Base-by-base conservation (phyloP, 1,140 invertebrate genomes). In the Drosophila seguyi region DNA sequence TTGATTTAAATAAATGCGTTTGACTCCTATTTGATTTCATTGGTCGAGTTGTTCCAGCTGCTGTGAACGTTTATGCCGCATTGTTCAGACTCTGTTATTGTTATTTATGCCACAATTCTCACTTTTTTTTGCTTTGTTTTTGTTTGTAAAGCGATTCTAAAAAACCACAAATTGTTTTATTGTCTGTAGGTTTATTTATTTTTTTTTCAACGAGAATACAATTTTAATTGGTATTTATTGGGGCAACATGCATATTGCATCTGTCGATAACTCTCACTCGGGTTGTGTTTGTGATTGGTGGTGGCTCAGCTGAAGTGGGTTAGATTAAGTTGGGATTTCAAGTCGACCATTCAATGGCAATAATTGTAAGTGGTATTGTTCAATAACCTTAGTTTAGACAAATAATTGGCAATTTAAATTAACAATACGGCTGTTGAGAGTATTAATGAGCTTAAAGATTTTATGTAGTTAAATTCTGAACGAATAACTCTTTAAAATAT, bases 81-180 rank as follows among this genome's bases (percentile, higher is more conserved):
- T 68, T 84, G 61, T 61, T 48, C 47, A 53, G 48, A 61, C 73
- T 74, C 41, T 61, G 29, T 47, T 59, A 50, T 52, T 65, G 66
- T 63, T 83, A 50, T 61, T 71, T 67, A 61, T 65, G 59, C 47
- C 59, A 58, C 52, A 76, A 41, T 45, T 71, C 55, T 41, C 38
- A 50, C 7, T 52, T 63, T 73, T 72, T 66, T 73, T 66, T 18
- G 6, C 29, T 34, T 57, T 42, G 18, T 44, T 63, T 61, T 74
- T 47, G 61, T 59, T 39, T 14, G 11, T 42, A 60, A 53, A 25
- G 59, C 53, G 59, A 66, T 68, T 58, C 31, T 42, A 56, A 57
- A 71, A 79, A 77, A 80, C 80, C 81, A 59, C 84, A 88, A 90
- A 84, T 77, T 72, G 84, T 87, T 87, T 88, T 88, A 88, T 88